Percentiles rank a stretch among this genome's conserved stretches.
Conservation (phyloP, 2,888 invertebrate species). For the Oscheius sp. region DNA sequence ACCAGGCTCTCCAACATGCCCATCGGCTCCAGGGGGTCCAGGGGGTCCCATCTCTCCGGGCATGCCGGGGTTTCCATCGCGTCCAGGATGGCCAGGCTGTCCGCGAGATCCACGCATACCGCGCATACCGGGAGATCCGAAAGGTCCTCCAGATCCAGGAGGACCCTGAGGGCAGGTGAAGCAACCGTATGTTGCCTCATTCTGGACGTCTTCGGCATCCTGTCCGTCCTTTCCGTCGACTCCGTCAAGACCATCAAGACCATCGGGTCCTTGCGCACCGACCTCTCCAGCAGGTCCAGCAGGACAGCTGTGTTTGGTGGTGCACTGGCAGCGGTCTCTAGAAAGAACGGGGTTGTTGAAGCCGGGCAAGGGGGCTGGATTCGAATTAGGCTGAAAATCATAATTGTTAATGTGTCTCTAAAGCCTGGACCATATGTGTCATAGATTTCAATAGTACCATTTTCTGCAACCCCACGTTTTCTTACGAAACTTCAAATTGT, state of each 20-base stretch:
- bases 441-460: too few relatives aligned
- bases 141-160: conserved; percentile 60
- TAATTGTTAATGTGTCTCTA: too few relatives aligned
- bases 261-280: conserved; percentile 56
- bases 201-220: conserved; percentile 65
- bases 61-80: conserved; percentile 64
- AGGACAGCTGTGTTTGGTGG: conserved; percentile 64
- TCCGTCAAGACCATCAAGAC: conserved; percentile 62
- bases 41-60: conserved; percentile 62
- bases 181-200: conserved; percentile 65
- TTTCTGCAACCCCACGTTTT: too few relatives aligned
- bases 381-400: conserved; percentile 16
- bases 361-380: conserved; percentile 12
- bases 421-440: too few relatives aligned
- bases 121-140: conserved; percentile 62
- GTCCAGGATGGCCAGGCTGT: conserved; percentile 60
- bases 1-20: conserved; percentile 64
- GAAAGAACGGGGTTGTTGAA: conserved; percentile 26
- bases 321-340: conserved; percentile 44
- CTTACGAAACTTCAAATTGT: too few relatives aligned
- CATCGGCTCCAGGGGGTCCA: conserved; percentile 61
- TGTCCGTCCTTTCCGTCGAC: conserved; percentile 62
- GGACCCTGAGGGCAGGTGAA: conserved; percentile 66
- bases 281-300: conserved; percentile 61
- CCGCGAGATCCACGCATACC: conserved; percentile 68